phyloP scores from a whole-genome alignment of 2,888 invertebrate species.

The Hoplodrina ambigua region DNA sequence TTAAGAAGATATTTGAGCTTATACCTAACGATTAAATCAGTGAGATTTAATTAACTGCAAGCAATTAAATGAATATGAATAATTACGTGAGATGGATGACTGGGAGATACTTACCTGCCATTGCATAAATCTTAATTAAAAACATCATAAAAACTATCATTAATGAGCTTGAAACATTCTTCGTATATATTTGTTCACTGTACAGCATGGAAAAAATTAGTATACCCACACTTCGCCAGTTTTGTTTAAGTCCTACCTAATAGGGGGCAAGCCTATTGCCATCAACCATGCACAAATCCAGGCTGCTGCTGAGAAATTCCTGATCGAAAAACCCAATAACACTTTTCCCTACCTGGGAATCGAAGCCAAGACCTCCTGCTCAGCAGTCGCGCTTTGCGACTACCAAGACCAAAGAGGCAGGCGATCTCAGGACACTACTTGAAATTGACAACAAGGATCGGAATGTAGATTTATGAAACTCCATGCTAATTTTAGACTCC shows the following conservation, averaged over 20 bases:
- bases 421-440: background rate
- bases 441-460: background rate
- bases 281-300: too few relatives aligned
- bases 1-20: slow-evolving; percentile 9
- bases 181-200: too few relatives aligned
- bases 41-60: slow-evolving; percentile 17
- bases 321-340: too few relatives aligned
- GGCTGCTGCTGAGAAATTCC: too few relatives aligned
- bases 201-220: too few relatives aligned
- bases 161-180: background rate
- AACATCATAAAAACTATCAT: slow-evolving; percentile 7
- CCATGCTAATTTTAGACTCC: slow-evolving; percentile 43
- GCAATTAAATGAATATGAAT: slow-evolving; percentile 16
- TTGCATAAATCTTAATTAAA: background rate
- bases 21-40: slow-evolving; percentile 23
- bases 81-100: background rate
- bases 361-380: too few relatives aligned
- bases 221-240: too few relatives aligned
- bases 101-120: background rate
- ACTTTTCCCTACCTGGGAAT: too few relatives aligned
- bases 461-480: slow-evolving; percentile 30
- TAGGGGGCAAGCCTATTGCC: too few relatives aligned
- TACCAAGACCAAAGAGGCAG: too few relatives aligned
- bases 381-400: too few relatives aligned
- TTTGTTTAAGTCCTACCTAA: too few relatives aligned